phyloP scores from a whole-genome alignment of 2,797 vertebrate genomes.

The Pseudochromis fuscus region DNA sequence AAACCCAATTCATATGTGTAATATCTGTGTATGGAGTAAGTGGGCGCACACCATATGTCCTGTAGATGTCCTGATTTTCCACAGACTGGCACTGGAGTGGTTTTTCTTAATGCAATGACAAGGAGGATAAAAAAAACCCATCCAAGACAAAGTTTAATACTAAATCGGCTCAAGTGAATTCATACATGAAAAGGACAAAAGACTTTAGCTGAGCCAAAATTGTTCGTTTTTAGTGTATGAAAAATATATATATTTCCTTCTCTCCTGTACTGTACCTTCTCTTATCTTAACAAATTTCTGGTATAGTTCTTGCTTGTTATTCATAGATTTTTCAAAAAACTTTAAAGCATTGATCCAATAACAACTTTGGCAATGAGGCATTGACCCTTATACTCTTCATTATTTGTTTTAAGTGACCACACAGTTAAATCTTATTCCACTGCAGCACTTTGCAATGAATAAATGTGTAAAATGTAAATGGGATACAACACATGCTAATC shows the following conservation, averaged over 20 bases:
- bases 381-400: background rate
- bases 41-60: constrained; percentile 69
- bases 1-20: constrained; percentile 71
- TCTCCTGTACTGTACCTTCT: background rate
- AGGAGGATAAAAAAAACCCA: constrained; percentile 53
- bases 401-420: background rate
- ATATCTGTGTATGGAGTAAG: constrained; percentile 66
- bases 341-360: too few relatives aligned
- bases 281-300: background rate
- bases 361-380: too few relatives aligned
- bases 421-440: constrained; percentile 6
- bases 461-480: constrained; percentile 53
- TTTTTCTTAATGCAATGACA: constrained; percentile 66
- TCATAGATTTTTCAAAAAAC: background rate
- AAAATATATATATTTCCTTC: background rate
- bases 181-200: constrained; percentile 12
- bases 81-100: constrained; percentile 69
- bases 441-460: background rate
- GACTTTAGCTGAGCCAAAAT: background rate
- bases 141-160: constrained; percentile 26
- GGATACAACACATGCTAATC: constrained; percentile 54
- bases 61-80: constrained; percentile 65
- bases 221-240: constrained; percentile 1
- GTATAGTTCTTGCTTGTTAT: background rate
- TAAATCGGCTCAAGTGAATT: constrained; percentile 29